Conservation (phyloP, 2,113 vertebrate genomes). For the Reinhardtius hippoglossoides region DNA sequence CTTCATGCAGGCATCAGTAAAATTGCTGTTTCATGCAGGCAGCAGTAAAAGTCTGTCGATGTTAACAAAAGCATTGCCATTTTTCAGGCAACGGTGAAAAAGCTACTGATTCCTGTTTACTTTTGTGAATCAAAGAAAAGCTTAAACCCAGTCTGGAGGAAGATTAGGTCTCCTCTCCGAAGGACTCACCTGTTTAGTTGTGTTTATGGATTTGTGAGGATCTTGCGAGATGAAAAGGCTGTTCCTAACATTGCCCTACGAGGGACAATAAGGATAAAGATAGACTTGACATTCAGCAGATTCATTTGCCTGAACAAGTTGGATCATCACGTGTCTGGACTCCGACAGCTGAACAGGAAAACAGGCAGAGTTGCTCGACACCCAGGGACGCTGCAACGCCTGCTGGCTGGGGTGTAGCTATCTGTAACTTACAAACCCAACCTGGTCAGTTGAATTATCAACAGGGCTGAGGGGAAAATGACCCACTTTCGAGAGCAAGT, state of each 20-base stretch:
- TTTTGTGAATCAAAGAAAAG: constrained; percentile 3
- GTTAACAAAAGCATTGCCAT: neutral
- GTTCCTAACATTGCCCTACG: constrained; percentile 14
- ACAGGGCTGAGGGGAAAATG: too few species aligned
- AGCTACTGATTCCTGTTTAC: neutral
- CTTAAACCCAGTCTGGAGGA: neutral
- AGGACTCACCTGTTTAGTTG: neutral
- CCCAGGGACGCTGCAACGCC: neutral
- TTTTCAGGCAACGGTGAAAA: neutral
- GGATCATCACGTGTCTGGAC: constrained; percentile 8
- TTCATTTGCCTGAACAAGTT: constrained; percentile 22
- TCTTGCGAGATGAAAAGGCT: neutral
- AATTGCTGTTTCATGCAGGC: too few species aligned
- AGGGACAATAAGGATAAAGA: constrained; percentile 17
- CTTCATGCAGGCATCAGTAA: neutral
- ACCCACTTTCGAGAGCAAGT: too few species aligned
- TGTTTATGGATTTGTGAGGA: neutral
- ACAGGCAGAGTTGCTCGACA: neutral
- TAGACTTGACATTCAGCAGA: neutral
- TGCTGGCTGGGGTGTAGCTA: neutral
- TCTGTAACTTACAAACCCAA: neutral
- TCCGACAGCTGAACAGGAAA: constrained; percentile 8
- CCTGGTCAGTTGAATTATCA: too few species aligned
- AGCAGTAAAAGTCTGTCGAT: neutral
- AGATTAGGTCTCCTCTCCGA: neutral